Percentiles rank a stretch among this genome's conserved stretches.
Conservation (phyloP, 2,888 invertebrate genomes). For the Catocala fraxini region DNA sequence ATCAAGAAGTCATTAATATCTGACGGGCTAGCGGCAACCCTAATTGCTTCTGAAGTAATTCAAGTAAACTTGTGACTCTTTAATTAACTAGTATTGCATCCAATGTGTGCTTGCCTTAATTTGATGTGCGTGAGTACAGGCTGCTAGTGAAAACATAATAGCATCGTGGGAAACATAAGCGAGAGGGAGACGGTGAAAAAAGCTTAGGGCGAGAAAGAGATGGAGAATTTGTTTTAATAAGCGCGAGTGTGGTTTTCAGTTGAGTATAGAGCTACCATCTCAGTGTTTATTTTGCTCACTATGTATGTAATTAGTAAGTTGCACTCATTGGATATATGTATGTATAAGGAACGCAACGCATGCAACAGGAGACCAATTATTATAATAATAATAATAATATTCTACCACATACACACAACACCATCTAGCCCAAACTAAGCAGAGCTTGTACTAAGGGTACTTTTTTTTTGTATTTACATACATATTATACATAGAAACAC, state of each 20-base stretch:
- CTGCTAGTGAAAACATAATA: constrained; percentile 6
- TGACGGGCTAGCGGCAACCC: constrained; percentile 23
- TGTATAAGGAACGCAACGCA: too few species aligned
- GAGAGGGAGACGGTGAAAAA: constrained; percentile 7
- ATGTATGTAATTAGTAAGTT: background rate
- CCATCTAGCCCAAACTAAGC: too few species aligned
- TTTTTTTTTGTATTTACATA: too few species aligned
- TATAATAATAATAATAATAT: too few species aligned
- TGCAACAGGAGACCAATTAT: too few species aligned
- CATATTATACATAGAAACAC: too few species aligned
- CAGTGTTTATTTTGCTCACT: background rate
- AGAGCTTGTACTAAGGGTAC: too few species aligned
- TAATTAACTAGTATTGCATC: constrained; percentile 20
- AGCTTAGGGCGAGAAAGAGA: background rate
- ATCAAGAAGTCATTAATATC: constrained; percentile 50
- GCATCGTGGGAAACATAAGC: background rate
- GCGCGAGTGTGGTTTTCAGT: background rate
- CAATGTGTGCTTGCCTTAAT: constrained; percentile 24
- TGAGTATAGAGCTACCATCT: background rate
- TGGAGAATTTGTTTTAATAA: constrained; percentile 5
- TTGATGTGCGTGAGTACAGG: constrained; percentile 12
- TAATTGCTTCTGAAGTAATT: constrained; percentile 32
- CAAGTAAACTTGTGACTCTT: constrained; percentile 24
- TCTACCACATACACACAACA: too few species aligned
- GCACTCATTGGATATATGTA: too few species aligned